These are phyloP conservation scores for Apolygus lucorum DNA, from an alignment of 1,140 invertebrate genomes.

Conservation along the genomic window DNA sequence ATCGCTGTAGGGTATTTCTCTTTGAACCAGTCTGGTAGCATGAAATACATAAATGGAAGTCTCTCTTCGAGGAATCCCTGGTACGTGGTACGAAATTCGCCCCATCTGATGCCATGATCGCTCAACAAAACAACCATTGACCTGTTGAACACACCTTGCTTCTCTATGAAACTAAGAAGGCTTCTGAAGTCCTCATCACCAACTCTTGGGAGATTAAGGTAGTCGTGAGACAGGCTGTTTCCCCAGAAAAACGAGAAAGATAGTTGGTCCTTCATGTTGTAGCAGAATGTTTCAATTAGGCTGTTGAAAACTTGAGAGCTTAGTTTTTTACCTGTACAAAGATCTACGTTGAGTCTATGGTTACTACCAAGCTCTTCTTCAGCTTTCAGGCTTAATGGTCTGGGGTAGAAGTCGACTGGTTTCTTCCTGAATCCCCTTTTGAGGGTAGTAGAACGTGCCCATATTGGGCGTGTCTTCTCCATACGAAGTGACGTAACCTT, in stretches of 20 bases:
- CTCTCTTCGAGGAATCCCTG: slow-evolving; percentile 57
- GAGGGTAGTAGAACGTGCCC: slow-evolving; percentile 48
- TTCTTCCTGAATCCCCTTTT: slow-evolving; percentile 46
- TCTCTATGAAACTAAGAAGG: slow-evolving; percentile 36
- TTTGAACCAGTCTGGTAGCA: slow-evolving; percentile 51
- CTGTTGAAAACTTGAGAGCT: slow-evolving; percentile 34
- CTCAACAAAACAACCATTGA: slow-evolving; percentile 56
- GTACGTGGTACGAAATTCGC: slow-evolving; percentile 52
- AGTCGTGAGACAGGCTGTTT: slow-evolving; percentile 45
- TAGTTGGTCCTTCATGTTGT: slow-evolving; percentile 22
- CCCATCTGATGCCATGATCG: slow-evolving; percentile 63
- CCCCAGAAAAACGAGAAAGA: slow-evolving; percentile 47
- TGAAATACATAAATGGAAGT: slow-evolving; percentile 54
- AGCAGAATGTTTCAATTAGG: slow-evolving; percentile 32
- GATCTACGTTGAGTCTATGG: slow-evolving; percentile 42
- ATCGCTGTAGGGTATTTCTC: slow-evolving; percentile 43
- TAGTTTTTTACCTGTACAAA: slow-evolving; percentile 45
- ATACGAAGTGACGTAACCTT: slow-evolving; percentile 47
- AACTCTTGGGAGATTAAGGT: slow-evolving; percentile 40
- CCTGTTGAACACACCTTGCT: slow-evolving; percentile 39
- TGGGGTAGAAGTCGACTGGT: slow-evolving; percentile 51
- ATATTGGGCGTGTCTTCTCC: slow-evolving; percentile 49
- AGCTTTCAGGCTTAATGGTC: slow-evolving; percentile 42
- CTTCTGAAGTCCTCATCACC: slow-evolving; percentile 40
- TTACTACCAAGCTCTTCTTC: slow-evolving; percentile 44